Evolutionary conservation across 2,888 invertebrate genomes (phyloP).

Genomic region (Tenthredo livida): DNA sequence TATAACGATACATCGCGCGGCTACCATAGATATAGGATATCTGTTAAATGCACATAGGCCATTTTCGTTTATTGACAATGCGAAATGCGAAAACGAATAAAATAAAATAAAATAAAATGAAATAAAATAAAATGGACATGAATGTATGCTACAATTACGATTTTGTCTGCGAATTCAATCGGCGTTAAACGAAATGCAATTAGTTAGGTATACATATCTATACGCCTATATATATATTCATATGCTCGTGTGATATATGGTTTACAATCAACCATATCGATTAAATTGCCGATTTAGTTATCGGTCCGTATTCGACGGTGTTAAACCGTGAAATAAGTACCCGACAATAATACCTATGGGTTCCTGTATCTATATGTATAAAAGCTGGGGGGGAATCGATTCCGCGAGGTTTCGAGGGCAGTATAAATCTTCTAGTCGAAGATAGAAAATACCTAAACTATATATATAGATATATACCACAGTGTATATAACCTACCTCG

Average conservation of each 20-base stretch:
- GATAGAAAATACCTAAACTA: neutral
- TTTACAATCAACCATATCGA: neutral
- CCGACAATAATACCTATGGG: neutral
- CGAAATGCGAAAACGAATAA: neutral
- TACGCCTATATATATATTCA: no score
- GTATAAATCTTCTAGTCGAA: neutral
- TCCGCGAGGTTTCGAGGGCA: neutral
- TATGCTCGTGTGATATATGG: neutral
- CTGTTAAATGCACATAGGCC: no score
- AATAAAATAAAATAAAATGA: neutral
- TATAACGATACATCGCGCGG: neutral
- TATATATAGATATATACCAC: neutral
- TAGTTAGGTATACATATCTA: neutral
- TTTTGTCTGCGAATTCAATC: conserved; percentile 35
- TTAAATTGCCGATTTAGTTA: conserved; percentile 30
- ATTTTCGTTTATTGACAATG: conserved; percentile 10
- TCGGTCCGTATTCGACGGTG: conserved; percentile 8
- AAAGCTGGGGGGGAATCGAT: neutral
- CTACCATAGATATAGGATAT: neutral
- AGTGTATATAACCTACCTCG: neutral
- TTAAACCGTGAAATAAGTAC: conserved; percentile 35
- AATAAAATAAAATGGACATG: neutral
- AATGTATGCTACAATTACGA: conserved; percentile 3
- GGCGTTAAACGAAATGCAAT: conserved; percentile 15
- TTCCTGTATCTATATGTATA: neutral